Evolutionary conservation across 2,888 invertebrate genomes (phyloP).

Genomic region (Xanthia togata): DNA sequence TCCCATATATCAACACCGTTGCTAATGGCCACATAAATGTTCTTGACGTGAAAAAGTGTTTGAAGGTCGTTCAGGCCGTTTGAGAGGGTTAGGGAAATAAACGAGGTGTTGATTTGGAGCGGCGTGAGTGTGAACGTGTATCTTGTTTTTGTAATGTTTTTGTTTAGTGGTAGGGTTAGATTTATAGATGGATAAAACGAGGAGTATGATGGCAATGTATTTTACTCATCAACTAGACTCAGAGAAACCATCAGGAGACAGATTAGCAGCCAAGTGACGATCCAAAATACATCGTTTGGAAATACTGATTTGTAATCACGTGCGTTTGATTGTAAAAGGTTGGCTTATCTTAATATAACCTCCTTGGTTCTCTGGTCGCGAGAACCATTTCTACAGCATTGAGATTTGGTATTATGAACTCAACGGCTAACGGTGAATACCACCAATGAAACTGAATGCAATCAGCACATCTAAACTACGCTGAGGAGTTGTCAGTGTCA

Average conservation of each 20-base stretch:
- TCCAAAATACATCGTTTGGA: neutral
- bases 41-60: slow-evolving; percentile 43
- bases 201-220: neutral
- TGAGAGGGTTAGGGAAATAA: slow-evolving; percentile 34
- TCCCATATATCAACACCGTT: slow-evolving; percentile 51
- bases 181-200: neutral
- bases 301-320: no score
- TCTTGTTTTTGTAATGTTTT: slow-evolving; percentile 1
- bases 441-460: neutral
- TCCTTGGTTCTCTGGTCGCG: neutral
- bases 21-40: slow-evolving; percentile 57
- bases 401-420: neutral
- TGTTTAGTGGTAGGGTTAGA: neutral
- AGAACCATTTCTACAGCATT: neutral
- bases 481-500: neutral
- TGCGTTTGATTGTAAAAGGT: neutral
- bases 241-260: neutral
- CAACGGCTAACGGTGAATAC: neutral
- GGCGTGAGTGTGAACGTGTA: neutral
- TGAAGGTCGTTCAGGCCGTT: slow-evolving; percentile 21
- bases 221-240: neutral
- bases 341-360: neutral
- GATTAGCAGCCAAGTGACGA: neutral
- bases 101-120: slow-evolving; percentile 31
- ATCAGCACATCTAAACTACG: neutral